Evolutionary conservation across 2,797 vertebrate species (phyloP).

Genomic region (Syncerus caffer): DNA sequence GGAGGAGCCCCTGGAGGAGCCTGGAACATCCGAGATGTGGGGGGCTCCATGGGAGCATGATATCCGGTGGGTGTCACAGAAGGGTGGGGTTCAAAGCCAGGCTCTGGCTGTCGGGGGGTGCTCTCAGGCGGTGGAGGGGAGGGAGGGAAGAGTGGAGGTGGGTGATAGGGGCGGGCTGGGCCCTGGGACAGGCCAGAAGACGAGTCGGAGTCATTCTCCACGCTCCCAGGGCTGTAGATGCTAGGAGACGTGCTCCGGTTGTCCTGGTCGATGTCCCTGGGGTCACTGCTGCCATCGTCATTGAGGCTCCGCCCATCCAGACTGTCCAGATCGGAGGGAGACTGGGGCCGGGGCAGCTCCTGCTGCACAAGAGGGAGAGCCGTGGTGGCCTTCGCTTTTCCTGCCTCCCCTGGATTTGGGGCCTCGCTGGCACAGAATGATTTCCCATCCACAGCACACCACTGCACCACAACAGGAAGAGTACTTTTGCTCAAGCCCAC

Average conservation of each 20-base stretch:
- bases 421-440: background rate
- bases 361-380: conserved; percentile 45
- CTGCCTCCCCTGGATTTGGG: background rate
- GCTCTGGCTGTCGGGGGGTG: conserved; percentile 76
- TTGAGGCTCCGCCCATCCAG: conserved; percentile 93
- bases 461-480: background rate
- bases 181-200: conserved; percentile 89
- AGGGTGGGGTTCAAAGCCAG: conserved; percentile 80
- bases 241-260: conserved; percentile 99
- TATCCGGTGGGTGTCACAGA: conserved; percentile 74
- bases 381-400: background rate
- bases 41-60: conserved; percentile 82
- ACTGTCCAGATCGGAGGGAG: conserved; percentile 90
- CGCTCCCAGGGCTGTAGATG: conserved; percentile 94
- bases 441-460: background rate
- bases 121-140: conserved; percentile 73
- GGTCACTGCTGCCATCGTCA: conserved; percentile 91
- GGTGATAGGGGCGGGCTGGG: conserved; percentile 90
- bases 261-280: conserved; percentile 98
- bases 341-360: conserved; percentile 84
- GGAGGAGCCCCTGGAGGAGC: conserved; percentile 76
- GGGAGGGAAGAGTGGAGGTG: conserved; percentile 83
- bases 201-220: conserved; percentile 96
- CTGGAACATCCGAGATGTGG: conserved; percentile 83
- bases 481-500: background rate